Conservation (phyloP, 1,140 invertebrate species). For the Lasioglossum albipes region DNA sequence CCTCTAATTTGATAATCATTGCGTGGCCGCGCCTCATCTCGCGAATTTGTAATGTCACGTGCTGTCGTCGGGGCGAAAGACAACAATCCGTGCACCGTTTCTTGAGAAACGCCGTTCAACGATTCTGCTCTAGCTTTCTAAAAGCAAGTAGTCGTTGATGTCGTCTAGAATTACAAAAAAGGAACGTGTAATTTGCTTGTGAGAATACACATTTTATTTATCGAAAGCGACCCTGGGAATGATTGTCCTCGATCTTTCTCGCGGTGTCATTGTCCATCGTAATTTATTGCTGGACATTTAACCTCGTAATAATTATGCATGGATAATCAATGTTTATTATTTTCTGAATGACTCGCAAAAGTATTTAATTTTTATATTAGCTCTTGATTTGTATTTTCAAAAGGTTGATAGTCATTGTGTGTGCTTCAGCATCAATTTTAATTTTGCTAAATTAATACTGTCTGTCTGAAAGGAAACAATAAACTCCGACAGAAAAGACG, state of each 20-base stretch:
- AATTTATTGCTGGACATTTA: no score
- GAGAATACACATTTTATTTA: background rate
- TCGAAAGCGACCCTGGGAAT: background rate
- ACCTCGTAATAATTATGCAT: no score
- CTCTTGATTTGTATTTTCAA: no score
- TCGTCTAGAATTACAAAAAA: background rate
- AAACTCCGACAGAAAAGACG: no score
- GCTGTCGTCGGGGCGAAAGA: background rate
- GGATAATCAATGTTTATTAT: no score
- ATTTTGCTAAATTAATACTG: no score
- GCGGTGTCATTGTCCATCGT: no score
- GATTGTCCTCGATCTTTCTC: background rate
- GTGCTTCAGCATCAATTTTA: no score
- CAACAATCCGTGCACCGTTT: background rate
- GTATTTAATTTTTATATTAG: no score
- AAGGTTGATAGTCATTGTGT: no score
- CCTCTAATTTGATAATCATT: constrained; percentile 64
- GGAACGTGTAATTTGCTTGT: background rate
- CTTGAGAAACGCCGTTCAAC: constrained; percentile 4
- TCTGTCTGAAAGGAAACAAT: no score
- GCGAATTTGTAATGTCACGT: constrained; percentile 43
- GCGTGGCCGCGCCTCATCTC: constrained; percentile 29
- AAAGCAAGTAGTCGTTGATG: background rate
- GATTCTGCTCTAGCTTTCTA: constrained; percentile 27
- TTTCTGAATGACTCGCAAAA: no score